Conservation (phyloP, 1,140 invertebrate species). For the Heliconius hewitsoni region DNA sequence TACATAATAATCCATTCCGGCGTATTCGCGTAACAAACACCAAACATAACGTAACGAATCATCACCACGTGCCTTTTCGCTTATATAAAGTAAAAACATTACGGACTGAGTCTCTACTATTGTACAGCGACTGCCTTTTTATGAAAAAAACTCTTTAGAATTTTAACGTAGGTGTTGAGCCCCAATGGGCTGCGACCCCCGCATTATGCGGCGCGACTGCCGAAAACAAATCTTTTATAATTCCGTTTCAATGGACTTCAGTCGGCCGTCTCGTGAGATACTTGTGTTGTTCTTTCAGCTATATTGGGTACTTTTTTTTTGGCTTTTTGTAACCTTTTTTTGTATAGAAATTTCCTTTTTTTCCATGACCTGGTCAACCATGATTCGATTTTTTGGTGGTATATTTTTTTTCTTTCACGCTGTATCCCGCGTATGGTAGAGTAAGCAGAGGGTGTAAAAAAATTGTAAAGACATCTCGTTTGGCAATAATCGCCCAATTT, state of each 20-base stretch:
- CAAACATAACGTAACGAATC: conserved; percentile 41
- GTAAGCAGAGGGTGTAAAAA: too few relatives aligned
- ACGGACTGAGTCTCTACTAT: conserved; percentile 53
- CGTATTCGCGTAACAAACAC: conserved; percentile 18
- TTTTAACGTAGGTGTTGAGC: conserved; percentile 53
- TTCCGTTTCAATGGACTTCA: conserved; percentile 23
- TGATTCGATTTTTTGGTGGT: background rate
- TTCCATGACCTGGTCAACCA: background rate
- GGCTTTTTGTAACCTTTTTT: background rate
- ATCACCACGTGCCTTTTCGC: conserved; percentile 44
- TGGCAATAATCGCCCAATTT: too few relatives aligned
- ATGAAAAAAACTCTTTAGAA: conserved; percentile 44
- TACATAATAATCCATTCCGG: conserved; percentile 23
- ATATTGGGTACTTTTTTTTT: background rate
- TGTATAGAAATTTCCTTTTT: background rate
- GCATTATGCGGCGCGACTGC: conserved; percentile 25
- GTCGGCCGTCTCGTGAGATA: conserved; percentile 23
- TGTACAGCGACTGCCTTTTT: conserved; percentile 47
- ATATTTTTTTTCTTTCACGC: too few relatives aligned
- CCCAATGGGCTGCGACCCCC: conserved; percentile 22
- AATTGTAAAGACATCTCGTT: too few relatives aligned
- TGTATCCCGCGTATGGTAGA: too few relatives aligned
- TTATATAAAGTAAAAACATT: conserved; percentile 45
- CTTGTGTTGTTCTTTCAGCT: conserved; percentile 14
- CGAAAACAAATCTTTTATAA: conserved; percentile 31